Base-by-base conservation (phyloP, 2,888 invertebrate genomes). In the Drosophila quasianomalipes region DNA sequence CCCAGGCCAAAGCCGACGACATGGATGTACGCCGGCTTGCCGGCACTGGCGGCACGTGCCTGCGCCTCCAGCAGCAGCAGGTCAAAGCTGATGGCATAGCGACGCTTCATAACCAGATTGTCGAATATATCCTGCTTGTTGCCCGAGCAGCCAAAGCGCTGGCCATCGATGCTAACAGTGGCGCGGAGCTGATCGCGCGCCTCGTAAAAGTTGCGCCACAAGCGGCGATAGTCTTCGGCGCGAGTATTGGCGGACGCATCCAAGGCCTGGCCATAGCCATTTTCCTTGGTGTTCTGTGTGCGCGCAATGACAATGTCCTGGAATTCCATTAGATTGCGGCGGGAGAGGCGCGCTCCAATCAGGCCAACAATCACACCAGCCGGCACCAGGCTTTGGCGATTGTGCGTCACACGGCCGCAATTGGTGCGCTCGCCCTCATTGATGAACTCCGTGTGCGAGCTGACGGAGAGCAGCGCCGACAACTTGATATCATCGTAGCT, bases 1-100 rank as follows among this genome's bases (percentile, higher is more conserved):
- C 96, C 96, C 22, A 95, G 91, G 55, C 96, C 96, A 52, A 95
- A 94, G 16, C 96, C 96, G 39, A 96, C 95, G 10, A 96, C 94
- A 91, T 96, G 96, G 1, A 96, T 81, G 80, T 94, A 96, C 0
- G 95, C 96, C 10, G 93, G 92, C 41, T 94, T 95, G 31, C 92
- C 94, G 4, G 91, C 93, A 0, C 92, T 92, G 16, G 91, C 91
- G 0, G 95, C 96, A n/a, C 96, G 93, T 0, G 93, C 92, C 70
- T 96, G 94, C 0, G 95, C 95, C 70, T 96, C 96, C 22, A 96
- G 82, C 2, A 96, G 89, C 35, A 95, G 93, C 14, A 95, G 94
- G 77, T 96, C 96, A 6, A 96, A 95, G 1, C 95, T 92, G 12
- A 96, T 93, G 33, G 94, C 93, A 52, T 95, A 91, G 44, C 96